Percentiles rank a stretch among this genome's conserved stretches.
These are phyloP conservation scores for Scolanthus callimorphus DNA, from an alignment of 92 coral and sea anemone genomes.

Conservation along the genomic window DNA sequence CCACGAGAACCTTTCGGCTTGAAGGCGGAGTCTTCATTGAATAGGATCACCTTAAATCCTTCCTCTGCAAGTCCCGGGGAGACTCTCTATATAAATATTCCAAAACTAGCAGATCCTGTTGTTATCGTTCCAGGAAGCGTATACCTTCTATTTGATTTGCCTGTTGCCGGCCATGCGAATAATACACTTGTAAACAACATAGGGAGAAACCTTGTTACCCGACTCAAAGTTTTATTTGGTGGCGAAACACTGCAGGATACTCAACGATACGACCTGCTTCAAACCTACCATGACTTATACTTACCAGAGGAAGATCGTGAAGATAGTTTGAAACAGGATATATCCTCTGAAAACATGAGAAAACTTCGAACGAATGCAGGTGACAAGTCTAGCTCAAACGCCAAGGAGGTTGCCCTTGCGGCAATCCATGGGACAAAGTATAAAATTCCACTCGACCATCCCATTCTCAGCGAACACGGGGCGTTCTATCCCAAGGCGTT, in stretches of 20 bases:
- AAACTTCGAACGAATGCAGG: too few relatives aligned
- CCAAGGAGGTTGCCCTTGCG: slow-evolving; percentile 39
- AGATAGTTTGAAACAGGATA: slow-evolving; percentile 23
- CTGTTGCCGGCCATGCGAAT: slow-evolving; percentile 42
- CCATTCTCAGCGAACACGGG: too few relatives aligned
- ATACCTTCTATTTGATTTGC: slow-evolving; percentile 21
- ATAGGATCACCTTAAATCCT: too few relatives aligned
- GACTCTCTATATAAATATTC: too few relatives aligned
- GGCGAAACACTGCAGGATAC: too few relatives aligned
- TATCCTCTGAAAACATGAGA: too few relatives aligned
- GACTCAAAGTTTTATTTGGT: slow-evolving; percentile 34
- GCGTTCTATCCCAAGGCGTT: slow-evolving; percentile 39
- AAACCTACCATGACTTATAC: slow-evolving; percentile 36
- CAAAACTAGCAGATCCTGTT: slow-evolving; percentile 33
- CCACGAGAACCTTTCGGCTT: too few relatives aligned
- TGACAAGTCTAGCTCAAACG: slow-evolving; percentile 36
- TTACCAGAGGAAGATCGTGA: slow-evolving; percentile 14
- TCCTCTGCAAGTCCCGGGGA: too few relatives aligned
- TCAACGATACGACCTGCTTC: slow-evolving; percentile 44
- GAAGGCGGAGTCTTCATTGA: too few relatives aligned
- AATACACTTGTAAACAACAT: slow-evolving; percentile 37
- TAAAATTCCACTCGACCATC: too few relatives aligned
- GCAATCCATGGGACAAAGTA: too few relatives aligned
- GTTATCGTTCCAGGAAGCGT: slow-evolving; percentile 47
- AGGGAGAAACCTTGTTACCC: slow-evolving; percentile 44